Conservation (phyloP, 2,113 vertebrate species). For the Toxotes chatareus region DNA sequence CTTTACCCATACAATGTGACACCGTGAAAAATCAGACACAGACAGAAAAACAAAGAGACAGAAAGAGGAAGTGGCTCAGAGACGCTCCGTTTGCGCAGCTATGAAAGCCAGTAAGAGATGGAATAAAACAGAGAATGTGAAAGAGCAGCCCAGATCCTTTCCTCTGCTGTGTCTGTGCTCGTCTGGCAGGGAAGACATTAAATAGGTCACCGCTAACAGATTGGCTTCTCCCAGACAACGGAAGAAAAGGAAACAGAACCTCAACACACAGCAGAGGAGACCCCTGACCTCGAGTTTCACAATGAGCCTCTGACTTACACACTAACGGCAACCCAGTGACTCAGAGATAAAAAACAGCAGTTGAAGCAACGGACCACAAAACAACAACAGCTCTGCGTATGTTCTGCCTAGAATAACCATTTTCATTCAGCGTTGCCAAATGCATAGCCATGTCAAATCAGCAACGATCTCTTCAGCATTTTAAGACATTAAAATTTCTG, state of each 20-base stretch:
- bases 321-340: not conserved
- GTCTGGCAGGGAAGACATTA: slow-evolving; percentile 55
- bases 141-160: slow-evolving; percentile 40
- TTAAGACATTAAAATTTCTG: not conserved
- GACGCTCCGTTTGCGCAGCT: slow-evolving; percentile 16
- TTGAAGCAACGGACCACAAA: not conserved
- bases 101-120: slow-evolving; percentile 45
- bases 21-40: not conserved
- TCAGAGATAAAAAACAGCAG: slow-evolving; percentile 9
- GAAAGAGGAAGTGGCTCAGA: slow-evolving; percentile 20
- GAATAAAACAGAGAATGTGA: slow-evolving; percentile 53
- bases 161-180: slow-evolving; percentile 29
- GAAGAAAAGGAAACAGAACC: slow-evolving; percentile 53
- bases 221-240: slow-evolving; percentile 68
- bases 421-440: not conserved
- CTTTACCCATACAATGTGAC: not conserved
- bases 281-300: slow-evolving; percentile 44
- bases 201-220: slow-evolving; percentile 72
- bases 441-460: not conserved
- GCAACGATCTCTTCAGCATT: not conserved
- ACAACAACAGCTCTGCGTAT: slow-evolving; percentile 6
- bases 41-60: not conserved
- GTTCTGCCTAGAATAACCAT: not conserved
- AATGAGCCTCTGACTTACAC: slow-evolving; percentile 30
- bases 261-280: slow-evolving; percentile 18